Conservation (phyloP, 2,797 vertebrate species). For the Loris lydekkerianus region DNA sequence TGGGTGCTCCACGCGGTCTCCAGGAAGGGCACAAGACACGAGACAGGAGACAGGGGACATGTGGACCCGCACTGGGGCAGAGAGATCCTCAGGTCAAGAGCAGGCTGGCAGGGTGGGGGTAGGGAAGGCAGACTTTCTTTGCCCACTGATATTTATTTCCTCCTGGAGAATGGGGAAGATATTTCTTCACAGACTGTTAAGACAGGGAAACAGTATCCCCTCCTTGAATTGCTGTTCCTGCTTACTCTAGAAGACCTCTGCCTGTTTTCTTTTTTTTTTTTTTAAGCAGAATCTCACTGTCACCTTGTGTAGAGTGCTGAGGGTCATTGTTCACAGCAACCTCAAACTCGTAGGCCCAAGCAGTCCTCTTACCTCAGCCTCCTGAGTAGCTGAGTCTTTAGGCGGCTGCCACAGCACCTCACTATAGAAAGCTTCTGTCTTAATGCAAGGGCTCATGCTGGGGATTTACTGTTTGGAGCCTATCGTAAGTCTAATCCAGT, state of each 20-base stretch:
- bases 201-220: neutral
- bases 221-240: fast-evolving
- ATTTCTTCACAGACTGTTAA: neutral
- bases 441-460: too few species aligned
- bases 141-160: neutral
- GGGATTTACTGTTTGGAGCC: neutral
- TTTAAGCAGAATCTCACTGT: too few species aligned
- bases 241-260: neutral
- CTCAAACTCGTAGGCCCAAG: too few species aligned
- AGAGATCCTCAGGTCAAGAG: neutral
- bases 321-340: too few species aligned
- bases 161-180: neutral
- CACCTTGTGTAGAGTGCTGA: too few species aligned
- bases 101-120: fast-evolving
- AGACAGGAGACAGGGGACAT: neutral
- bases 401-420: too few species aligned
- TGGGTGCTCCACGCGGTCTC: too few species aligned
- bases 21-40: neutral
- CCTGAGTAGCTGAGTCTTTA: too few species aligned
- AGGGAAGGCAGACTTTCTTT: neutral
- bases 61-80: fast-evolving
- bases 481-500: neutral
- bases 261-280: neutral
- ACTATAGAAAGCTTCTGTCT: neutral
- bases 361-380: too few species aligned